phyloP scores from a whole-genome alignment of 2,888 invertebrate species.

The Acanthacorydalis orientalis region DNA sequence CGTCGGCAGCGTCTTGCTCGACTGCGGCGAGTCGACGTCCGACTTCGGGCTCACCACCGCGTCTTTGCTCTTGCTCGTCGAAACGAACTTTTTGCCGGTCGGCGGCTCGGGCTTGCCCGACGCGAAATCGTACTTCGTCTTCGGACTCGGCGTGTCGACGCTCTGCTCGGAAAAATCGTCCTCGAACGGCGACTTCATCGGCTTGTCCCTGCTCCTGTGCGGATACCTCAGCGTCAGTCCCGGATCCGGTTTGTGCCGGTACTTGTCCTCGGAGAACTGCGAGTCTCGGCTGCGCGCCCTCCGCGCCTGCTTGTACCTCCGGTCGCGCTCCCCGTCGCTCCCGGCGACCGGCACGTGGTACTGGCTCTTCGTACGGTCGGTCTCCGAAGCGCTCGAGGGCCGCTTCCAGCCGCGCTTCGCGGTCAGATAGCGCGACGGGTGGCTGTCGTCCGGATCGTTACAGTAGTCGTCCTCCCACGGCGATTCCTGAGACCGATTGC shows the following conservation, averaged over 20 bases:
- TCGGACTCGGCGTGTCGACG: slow-evolving; percentile 5
- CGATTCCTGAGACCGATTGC: slow-evolving; percentile 26
- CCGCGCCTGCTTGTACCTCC: slow-evolving; percentile 29
- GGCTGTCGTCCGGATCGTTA: slow-evolving; percentile 14
- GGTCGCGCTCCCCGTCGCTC: slow-evolving; percentile 37
- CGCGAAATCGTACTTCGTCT: slow-evolving; percentile 1
- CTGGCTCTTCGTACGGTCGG: slow-evolving; percentile 29
- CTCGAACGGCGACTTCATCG: slow-evolving; percentile 9
- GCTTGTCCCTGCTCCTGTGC: slow-evolving; percentile 10
- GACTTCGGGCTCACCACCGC: slow-evolving; percentile 1
- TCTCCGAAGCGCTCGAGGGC: slow-evolving; percentile 39
- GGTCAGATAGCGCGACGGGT: slow-evolving; percentile 17
- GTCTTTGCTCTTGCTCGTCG: not conserved
- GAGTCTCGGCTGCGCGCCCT: slow-evolving; percentile 29
- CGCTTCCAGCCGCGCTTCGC: slow-evolving; percentile 31
- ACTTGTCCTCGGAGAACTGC: slow-evolving; percentile 18
- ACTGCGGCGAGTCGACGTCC: slow-evolving; percentile 2
- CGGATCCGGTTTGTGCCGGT: slow-evolving; percentile 20
- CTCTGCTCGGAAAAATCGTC: slow-evolving; percentile 9
- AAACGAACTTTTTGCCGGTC: not conserved
- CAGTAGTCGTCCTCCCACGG: slow-evolving; percentile 43
- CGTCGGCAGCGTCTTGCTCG: not conserved
- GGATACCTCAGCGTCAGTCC: slow-evolving; percentile 17
- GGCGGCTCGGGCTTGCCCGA: not conserved
- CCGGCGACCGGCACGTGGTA: slow-evolving; percentile 24